Base-by-base conservation (phyloP, 2,797 vertebrate genomes). In the Coccyzus lansbergi region DNA sequence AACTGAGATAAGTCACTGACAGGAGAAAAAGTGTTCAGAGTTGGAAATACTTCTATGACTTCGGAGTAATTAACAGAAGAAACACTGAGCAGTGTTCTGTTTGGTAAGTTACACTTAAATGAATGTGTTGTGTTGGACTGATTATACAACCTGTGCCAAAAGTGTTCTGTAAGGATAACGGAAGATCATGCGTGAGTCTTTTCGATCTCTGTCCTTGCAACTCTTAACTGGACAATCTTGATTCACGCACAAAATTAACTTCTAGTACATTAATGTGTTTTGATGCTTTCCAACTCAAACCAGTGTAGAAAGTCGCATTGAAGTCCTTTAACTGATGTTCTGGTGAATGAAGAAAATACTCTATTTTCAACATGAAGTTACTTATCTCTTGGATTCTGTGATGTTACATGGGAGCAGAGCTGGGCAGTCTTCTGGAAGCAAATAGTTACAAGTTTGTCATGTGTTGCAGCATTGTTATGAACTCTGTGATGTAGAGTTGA, bases 1-100 rank as follows among this genome's bases (percentile, higher is more conserved):
- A 84, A n/a, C 46, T 69, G 59, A 4, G 9, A 3, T 33, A 4
- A 0, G 0, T 4, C 15, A 15, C 42, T 31, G 21, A 38, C 7
- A 56, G 40, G 25, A 68, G 83, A 65, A 25, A 38, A 78, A 74
- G 20, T 42, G 11, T 29, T 90, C n/a, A n/a, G 49, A 25, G 42
- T 1, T 92, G 42, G 25, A 83, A 88, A 25, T 88, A 29, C 34
- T 84, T 63, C 56, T 20, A 3, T 76, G 49, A 77, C 26, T 82
- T 77, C 22, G 33, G 34, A 58, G 46, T 86, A 75, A 51, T 71
- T 90, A 42, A 51, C 7, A 12, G 52, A 83, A 59, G 69, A 69
- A 62, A 46, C 90, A 28, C n/a, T 78, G 46, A 13, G 55, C 59
- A 17, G 34, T 58, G 59, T 80, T 92, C 29, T 79, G 4, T 75